Evolutionary conservation across 2,888 invertebrate species (phyloP), one percentile per base, ranked within the genome.

Genomic region (Steinernema hermaphroditum): DNA sequence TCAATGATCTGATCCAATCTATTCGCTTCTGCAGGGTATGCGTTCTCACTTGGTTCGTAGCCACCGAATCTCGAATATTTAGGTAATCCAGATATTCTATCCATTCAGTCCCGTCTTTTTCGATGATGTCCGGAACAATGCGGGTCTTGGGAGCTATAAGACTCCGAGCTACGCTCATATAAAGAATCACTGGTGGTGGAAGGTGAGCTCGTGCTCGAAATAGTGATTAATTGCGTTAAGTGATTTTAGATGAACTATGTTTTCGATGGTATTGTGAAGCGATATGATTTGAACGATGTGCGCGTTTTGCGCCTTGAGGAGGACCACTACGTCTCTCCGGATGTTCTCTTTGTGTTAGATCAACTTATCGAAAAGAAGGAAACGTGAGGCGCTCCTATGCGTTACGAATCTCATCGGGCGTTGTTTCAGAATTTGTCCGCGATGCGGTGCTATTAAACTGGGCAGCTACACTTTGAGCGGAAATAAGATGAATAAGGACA

Each of bases 51-150:
- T n/a, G n/a, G n/a, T n/a, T n/a, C n/a, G n/a, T n/a, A n/a, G n/a
- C n/a, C n/a, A n/a, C n/a, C n/a, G n/a, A n/a, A n/a, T n/a, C n/a
- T n/a, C n/a, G n/a, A n/a, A n/a, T n/a, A n/a, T n/a, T n/a, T n/a
- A 89, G 96, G 92, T 95, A 22, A 91, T 94, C 90, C 94, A 94
- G 88, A 94, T 97, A 81, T 96, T 95, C 89, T 96, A 94, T 88
- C 96, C 96, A 0, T 91, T 92, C 88, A 94, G 95, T 16, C 93
- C 95, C 86, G 96, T 96, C 88, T 92, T 94, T 0, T 93, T 95
- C 89, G 93, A 93, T 0, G 89, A 92, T 16, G 16, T 46, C n/a
- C 2, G 46, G 4, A 16, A 4, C 19, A 19, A 46, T 46, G 16
- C 46, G n/a, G 16, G n/a, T n/a, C n/a, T 46, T 6, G 16, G 16